phyloP scores from a whole-genome alignment of 2,888 invertebrate genomes.

The Oscheius sp. region DNA sequence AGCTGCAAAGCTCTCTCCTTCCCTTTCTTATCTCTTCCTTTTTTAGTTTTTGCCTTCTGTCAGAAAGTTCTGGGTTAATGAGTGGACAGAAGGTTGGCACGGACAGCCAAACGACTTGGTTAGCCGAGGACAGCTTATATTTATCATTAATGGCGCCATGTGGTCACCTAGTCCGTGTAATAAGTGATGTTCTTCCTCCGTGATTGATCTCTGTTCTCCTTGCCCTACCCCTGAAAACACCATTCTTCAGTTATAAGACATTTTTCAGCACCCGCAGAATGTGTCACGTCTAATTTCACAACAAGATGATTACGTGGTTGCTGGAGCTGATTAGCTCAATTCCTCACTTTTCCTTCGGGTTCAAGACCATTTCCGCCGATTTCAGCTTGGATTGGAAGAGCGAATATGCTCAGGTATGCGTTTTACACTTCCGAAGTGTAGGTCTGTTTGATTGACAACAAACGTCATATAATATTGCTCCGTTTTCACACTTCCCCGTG shows the following conservation, averaged over 20 bases:
- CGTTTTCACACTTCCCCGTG: too few relatives aligned
- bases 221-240: background rate
- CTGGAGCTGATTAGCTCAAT: slow-evolving; percentile 49
- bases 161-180: slow-evolving; percentile 30
- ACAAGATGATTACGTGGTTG: slow-evolving; percentile 12
- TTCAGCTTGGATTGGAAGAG: slow-evolving; percentile 60
- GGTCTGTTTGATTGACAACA: slow-evolving; percentile 4
- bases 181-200: slow-evolving; percentile 23
- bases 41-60: background rate
- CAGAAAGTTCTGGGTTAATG: background rate
- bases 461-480: slow-evolving; percentile 8
- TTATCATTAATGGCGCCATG: slow-evolving; percentile 34
- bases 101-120: slow-evolving; percentile 1
- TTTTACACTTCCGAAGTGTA: background rate
- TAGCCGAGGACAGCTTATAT: slow-evolving; percentile 9
- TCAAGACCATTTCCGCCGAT: slow-evolving; percentile 54
- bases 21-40: background rate
- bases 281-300: background rate
- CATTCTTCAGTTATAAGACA: background rate
- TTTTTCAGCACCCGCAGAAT: background rate
- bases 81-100: too few relatives aligned
- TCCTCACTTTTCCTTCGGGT: slow-evolving; percentile 64
- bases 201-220: slow-evolving; percentile 23
- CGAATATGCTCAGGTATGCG: slow-evolving; percentile 60
- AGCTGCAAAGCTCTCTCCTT: too few relatives aligned